Conservation (phyloP, 92 coral and sea anemone genomes). For the Diadumene lineata region DNA sequence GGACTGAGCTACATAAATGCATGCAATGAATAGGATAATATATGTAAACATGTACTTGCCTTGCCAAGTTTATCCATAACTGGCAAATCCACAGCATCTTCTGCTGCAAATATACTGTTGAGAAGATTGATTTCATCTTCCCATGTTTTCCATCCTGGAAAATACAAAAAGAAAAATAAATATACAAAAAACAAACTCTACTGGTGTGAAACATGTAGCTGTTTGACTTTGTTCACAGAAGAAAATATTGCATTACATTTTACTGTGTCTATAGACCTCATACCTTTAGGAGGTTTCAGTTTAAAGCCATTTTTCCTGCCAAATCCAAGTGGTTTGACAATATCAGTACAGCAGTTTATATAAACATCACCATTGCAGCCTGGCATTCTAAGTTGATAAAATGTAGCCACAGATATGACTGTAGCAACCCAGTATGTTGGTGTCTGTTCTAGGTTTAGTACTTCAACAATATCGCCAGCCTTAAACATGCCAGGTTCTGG, state of each 20-base stretch:
- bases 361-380: constrained; percentile 39
- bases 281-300: constrained; percentile 60
- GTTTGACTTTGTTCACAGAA: too few species aligned
- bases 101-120: neutral
- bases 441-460: constrained; percentile 59
- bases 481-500: neutral
- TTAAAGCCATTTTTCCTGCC: constrained; percentile 55
- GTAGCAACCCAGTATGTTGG: constrained; percentile 70
- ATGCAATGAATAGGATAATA: too few species aligned
- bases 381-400: constrained; percentile 49
- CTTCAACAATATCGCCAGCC: constrained; percentile 24
- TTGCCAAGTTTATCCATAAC: neutral
- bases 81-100: neutral
- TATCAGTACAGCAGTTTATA: constrained; percentile 50
- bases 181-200: too few species aligned
- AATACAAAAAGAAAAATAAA: neutral
- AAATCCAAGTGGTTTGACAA: constrained; percentile 72
- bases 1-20: too few species aligned
- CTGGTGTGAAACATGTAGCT: too few species aligned
- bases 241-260: neutral
- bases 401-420: constrained; percentile 27
- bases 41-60: too few species aligned
- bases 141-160: neutral
- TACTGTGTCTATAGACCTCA: neutral
- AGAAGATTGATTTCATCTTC: neutral